A percentile compares a stretch with the other conserved stretches of the same genome.
phyloP scores from a whole-genome alignment of 2,888 invertebrate genomes.

The Cerceris ruficornis region DNA sequence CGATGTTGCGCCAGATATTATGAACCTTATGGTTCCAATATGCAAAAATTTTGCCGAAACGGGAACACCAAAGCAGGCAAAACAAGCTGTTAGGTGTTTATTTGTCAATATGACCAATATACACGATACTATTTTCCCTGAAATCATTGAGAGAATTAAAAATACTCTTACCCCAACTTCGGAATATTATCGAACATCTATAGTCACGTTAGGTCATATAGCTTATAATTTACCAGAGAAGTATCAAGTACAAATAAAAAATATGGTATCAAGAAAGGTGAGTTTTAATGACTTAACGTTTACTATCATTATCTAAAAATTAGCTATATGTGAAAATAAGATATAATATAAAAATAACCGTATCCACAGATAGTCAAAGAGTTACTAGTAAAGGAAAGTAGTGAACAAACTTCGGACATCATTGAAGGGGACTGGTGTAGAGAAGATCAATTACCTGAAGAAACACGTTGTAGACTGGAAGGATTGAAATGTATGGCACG shows the following conservation, averaged over 20 bases:
- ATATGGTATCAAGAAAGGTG: slow-evolving; percentile 95
- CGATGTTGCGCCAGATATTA: slow-evolving; percentile 89
- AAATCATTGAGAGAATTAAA: slow-evolving; percentile 91
- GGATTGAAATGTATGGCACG: slow-evolving; percentile 98
- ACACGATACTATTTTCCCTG: slow-evolving; percentile 90
- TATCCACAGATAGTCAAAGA: slow-evolving; percentile 93
- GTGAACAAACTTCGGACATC: slow-evolving; percentile 83
- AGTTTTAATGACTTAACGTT: slow-evolving; percentile 44
- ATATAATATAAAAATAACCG: not conserved
- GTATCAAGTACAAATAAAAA: slow-evolving; percentile 95
- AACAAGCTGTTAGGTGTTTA: slow-evolving; percentile 97
- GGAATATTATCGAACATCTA: slow-evolving; percentile 94
- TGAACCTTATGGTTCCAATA: slow-evolving; percentile 91
- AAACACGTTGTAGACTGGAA: slow-evolving; percentile 95
- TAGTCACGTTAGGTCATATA: slow-evolving; percentile 97
- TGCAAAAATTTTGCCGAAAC: slow-evolving; percentile 94
- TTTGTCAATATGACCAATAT: slow-evolving; percentile 89
- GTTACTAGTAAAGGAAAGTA: slow-evolving; percentile 91
- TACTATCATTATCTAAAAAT: not conserved
- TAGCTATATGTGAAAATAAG: not conserved
- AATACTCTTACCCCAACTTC: slow-evolving; percentile 89
- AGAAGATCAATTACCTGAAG: slow-evolving; percentile 93
- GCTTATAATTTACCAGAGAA: slow-evolving; percentile 95
- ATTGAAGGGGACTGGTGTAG: slow-evolving; percentile 89
- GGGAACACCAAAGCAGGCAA: slow-evolving; percentile 97